These are phyloP conservation scores for Gonocerus acuteangulatus DNA, from an alignment of 2,888 invertebrate species.

Conservation along the genomic window DNA sequence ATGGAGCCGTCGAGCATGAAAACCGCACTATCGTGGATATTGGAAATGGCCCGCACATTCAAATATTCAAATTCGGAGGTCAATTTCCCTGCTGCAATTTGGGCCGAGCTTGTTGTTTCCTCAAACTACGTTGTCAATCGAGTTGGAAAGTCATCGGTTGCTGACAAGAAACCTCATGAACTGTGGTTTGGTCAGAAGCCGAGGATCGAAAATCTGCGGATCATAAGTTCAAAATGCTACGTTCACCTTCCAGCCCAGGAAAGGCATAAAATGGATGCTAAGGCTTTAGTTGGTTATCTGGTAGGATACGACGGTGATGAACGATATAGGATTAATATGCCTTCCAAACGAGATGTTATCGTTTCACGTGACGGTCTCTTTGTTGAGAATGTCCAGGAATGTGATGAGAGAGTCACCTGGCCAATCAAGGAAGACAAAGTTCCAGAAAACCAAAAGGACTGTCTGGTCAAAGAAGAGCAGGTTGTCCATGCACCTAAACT, in stretches of 20 bases:
- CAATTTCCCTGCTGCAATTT: constrained; percentile 20
- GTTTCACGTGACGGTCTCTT: too few relatives aligned
- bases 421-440: constrained; percentile 39
- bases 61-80: constrained; percentile 28
- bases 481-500: too few relatives aligned
- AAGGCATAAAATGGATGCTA: constrained; percentile 39
- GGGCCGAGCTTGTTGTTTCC: constrained; percentile 4
- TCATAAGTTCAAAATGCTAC: constrained; percentile 22
- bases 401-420: too few relatives aligned
- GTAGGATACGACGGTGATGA: constrained; percentile 22
- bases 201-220: constrained; percentile 7
- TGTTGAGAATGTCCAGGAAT: too few relatives aligned
- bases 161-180: constrained; percentile 38
- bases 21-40: constrained; percentile 35
- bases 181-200: constrained; percentile 38
- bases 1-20: constrained; percentile 32
- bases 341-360: background rate
- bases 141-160: constrained; percentile 34
- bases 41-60: background rate
- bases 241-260: constrained; percentile 38
- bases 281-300: constrained; percentile 31
- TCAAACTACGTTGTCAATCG: constrained; percentile 29
- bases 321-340: constrained; percentile 18
- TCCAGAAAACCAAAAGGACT: constrained; percentile 38
- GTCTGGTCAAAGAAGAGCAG: too few relatives aligned